phyloP scores from a whole-genome alignment of 2,797 vertebrate species.

The Falco columbarius region DNA sequence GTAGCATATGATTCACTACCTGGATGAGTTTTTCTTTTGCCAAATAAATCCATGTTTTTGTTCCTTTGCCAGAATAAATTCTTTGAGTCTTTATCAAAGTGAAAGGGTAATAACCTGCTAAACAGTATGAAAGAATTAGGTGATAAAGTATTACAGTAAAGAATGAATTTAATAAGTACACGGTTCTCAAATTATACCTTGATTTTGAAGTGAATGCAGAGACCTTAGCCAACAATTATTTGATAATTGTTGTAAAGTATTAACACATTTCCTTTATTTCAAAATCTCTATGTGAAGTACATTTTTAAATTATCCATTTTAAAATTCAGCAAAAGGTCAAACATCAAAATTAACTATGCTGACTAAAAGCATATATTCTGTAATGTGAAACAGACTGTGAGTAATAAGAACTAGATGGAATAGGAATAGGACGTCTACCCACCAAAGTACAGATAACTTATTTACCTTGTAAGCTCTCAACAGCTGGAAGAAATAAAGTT shows the following conservation, averaged over 20 bases:
- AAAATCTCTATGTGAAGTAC: background rate
- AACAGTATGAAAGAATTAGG: constrained; percentile 33
- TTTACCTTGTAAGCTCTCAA: constrained; percentile 19
- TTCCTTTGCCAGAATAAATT: constrained; percentile 57
- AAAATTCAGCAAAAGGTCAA: constrained; percentile 52
- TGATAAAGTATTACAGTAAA: constrained; percentile 46
- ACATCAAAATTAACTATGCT: constrained; percentile 21
- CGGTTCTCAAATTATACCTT: constrained; percentile 34
- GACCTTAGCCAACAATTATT: background rate
- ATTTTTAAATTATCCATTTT: constrained; percentile 44
- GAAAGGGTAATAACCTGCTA: constrained; percentile 52
- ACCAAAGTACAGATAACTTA: constrained; percentile 38
- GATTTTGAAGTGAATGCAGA: constrained; percentile 30
- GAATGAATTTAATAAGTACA: constrained; percentile 34
- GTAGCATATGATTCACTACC: constrained; percentile 29
- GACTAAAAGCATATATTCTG: constrained; percentile 27
- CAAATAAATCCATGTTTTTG: constrained; percentile 26
- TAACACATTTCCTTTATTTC: constrained; percentile 55
- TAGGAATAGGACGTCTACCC: background rate
- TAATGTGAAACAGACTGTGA: constrained; percentile 38
- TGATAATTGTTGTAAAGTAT: constrained; percentile 50
- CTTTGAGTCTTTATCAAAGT: constrained; percentile 65
- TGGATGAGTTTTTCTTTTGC: constrained; percentile 33
- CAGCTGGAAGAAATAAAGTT: constrained; percentile 51
- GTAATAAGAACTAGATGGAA: constrained; percentile 35